phyloP scores from a whole-genome alignment of 30 jellyfish, hydroid and myxozoan species.

The Calvadosia cruxmelitensis region DNA sequence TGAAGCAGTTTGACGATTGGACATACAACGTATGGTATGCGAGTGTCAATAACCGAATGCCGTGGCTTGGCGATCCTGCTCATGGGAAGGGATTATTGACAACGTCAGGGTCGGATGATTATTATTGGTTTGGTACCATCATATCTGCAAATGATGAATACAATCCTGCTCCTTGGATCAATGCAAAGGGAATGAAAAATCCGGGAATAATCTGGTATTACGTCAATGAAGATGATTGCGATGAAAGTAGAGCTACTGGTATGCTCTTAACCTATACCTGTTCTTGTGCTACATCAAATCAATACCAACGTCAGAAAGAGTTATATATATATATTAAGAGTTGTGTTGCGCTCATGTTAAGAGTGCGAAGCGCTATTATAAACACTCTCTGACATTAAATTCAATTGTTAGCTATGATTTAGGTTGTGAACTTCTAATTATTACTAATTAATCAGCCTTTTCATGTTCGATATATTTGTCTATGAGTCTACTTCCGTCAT shows the following conservation, averaged over 20 bases:
- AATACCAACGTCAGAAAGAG: too few species aligned
- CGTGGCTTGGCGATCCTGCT: neutral
- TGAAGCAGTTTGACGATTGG: neutral
- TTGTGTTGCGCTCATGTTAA: too few species aligned
- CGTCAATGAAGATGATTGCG: conserved; percentile 71
- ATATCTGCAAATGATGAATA: neutral
- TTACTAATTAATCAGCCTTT: too few species aligned
- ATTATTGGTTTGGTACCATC: neutral
- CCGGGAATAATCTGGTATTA: conserved; percentile 77
- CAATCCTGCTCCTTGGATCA: conserved; percentile 61
- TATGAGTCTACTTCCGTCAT: too few species aligned
- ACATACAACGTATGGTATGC: neutral
- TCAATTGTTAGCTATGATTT: too few species aligned
- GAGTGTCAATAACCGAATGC: neutral
- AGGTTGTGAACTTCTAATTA: too few species aligned
- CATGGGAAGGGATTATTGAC: neutral
- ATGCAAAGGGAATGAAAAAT: conserved; percentile 4
- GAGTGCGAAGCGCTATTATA: too few species aligned
- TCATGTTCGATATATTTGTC: too few species aligned
- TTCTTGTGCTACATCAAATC: too few species aligned
- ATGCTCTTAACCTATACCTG: too few species aligned
- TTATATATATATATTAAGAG: too few species aligned
- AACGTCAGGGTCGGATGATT: neutral
- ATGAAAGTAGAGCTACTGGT: conserved; percentile 49
- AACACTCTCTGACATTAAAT: too few species aligned